Evolutionary conservation across 1,140 invertebrate genomes (phyloP).

Genomic region (Diachasmimorpha longicaudata): DNA sequence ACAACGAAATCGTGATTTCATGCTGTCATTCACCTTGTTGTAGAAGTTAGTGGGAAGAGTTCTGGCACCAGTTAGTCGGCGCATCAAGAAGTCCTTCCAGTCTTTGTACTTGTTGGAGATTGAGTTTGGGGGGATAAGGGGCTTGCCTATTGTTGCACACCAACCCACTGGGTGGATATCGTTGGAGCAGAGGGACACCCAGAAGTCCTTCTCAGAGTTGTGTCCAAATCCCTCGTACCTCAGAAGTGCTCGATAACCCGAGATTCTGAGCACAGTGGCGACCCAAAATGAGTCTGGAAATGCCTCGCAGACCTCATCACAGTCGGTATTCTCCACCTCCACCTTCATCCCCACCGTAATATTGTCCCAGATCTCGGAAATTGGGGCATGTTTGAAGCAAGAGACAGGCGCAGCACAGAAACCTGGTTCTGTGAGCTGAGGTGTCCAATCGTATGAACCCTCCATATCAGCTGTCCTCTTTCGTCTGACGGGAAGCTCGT

Average conservation of each 20-base stretch:
- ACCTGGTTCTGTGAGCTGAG: conserved; percentile 74
- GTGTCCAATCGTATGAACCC: conserved; percentile 83
- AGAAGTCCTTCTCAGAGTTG: conserved; percentile 90
- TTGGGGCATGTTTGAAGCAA: conserved; percentile 89
- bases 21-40: conserved; percentile 82
- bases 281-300: conserved; percentile 93
- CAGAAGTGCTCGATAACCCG: conserved; percentile 91
- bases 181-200: conserved; percentile 92
- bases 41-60: conserved; percentile 93
- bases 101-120: conserved; percentile 92
- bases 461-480: conserved; percentile 68
- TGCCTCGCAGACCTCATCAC: conserved; percentile 77
- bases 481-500: conserved; percentile 60
- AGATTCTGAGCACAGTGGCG: conserved; percentile 88
- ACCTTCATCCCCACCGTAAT: conserved; percentile 95
- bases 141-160: conserved; percentile 94
- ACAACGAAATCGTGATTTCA: conserved; percentile 81
- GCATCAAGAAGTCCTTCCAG: conserved; percentile 94
- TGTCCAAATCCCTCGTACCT: conserved; percentile 93
- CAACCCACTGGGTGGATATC: conserved; percentile 95
- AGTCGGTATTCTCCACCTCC: conserved; percentile 91
- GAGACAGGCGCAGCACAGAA: conserved; percentile 88
- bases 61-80: conserved; percentile 87
- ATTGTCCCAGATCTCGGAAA: conserved; percentile 91
- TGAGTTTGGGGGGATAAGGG: conserved; percentile 88